These are phyloP conservation scores for Numida meleagris DNA, from an alignment of 2,113 vertebrate genomes.

Conservation along the genomic window DNA sequence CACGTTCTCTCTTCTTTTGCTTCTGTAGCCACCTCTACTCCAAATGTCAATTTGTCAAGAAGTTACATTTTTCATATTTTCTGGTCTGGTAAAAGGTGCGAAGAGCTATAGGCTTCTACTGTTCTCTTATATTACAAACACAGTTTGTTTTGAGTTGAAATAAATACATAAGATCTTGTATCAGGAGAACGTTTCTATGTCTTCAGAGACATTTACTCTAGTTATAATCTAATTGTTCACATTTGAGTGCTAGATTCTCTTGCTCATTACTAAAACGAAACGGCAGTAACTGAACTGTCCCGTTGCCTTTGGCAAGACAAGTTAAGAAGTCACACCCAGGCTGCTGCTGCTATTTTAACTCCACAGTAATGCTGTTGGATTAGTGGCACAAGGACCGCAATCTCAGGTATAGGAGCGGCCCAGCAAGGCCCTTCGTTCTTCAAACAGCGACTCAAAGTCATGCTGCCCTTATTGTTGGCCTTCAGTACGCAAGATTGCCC, in stretches of 20 bases:
- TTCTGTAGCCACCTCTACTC: background rate
- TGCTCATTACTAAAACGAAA: background rate
- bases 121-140: background rate
- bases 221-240: background rate
- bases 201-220: background rate
- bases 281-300: background rate
- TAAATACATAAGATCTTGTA: background rate
- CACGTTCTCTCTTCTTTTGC: background rate
- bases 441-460: conserved; percentile 28
- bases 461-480: conserved; percentile 4
- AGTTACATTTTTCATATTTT: background rate
- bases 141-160: background rate
- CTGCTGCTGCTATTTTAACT: background rate
- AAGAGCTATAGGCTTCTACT: background rate
- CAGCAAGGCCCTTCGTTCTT: background rate
- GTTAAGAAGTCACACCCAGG: background rate
- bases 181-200: background rate
- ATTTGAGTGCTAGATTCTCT: background rate
- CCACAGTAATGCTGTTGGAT: background rate
- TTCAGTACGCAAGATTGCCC: conserved; percentile 32
- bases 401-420: background rate
- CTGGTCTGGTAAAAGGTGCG: background rate
- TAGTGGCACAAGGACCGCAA: background rate
- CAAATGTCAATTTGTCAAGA: background rate
- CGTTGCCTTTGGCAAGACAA: background rate